Conservation (phyloP, 2,888 invertebrate species). For the Meiosimyza decipiens region DNA sequence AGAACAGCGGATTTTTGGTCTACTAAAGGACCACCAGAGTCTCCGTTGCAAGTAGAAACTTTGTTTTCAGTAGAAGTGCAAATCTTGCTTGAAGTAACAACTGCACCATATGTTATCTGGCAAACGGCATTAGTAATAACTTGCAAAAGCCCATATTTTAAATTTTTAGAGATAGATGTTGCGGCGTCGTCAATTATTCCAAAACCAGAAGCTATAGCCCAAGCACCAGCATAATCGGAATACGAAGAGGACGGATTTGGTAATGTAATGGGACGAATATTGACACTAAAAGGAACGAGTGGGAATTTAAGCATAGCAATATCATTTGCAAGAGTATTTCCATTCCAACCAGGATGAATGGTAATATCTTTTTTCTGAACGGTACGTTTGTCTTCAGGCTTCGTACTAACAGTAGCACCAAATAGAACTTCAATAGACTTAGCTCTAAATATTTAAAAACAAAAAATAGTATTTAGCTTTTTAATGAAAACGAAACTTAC, state of each 20-base stretch:
- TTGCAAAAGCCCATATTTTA: slow-evolving; percentile 49
- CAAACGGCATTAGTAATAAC: slow-evolving; percentile 52
- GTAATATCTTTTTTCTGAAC: slow-evolving; percentile 39
- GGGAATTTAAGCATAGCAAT: slow-evolving; percentile 59
- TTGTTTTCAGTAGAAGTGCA: slow-evolving; percentile 49
- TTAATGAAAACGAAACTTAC: neutral
- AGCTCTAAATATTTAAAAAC: too few species aligned
- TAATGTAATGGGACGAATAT: slow-evolving; percentile 43
- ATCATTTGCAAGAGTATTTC: slow-evolving; percentile 51
- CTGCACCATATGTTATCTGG: slow-evolving; percentile 43
- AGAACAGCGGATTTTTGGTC: slow-evolving; percentile 33
- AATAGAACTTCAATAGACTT: slow-evolving; percentile 49
- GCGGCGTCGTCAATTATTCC: slow-evolving; percentile 35
- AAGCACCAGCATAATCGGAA: slow-evolving; percentile 45
- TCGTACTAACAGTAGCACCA: slow-evolving; percentile 47
- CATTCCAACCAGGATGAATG: slow-evolving; percentile 58
- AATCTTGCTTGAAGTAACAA: slow-evolving; percentile 47
- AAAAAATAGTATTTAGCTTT: too few species aligned
- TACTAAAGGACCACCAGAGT: slow-evolving; percentile 62
- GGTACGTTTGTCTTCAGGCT: slow-evolving; percentile 32
- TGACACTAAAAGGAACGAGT: slow-evolving; percentile 28
- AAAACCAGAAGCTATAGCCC: slow-evolving; percentile 57
- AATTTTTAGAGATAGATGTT: slow-evolving; percentile 9
- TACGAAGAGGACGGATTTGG: slow-evolving; percentile 45
- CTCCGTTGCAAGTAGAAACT: slow-evolving; percentile 59